Percentiles rank a stretch among this genome's conserved stretches.
These are phyloP conservation scores for Laticauda colubrina DNA, from an alignment of 2,113 vertebrate species.

Conservation along the genomic window DNA sequence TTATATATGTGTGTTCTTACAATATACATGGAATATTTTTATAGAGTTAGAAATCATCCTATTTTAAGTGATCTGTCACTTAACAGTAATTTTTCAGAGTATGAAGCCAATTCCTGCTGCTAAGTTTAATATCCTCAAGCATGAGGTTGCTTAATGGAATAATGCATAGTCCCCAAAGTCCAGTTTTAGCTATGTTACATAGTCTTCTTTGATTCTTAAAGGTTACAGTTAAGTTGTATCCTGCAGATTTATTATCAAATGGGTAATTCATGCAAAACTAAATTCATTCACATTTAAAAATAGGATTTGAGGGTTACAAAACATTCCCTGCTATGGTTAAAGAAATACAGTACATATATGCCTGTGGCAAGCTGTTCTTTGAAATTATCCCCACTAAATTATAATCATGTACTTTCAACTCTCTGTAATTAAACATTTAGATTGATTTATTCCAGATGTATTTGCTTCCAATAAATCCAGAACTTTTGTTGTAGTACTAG, in stretches of 20 bases:
- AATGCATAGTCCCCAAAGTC: slow-evolving; percentile 21
- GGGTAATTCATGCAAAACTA: slow-evolving; percentile 49
- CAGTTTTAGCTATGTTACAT: slow-evolving; percentile 27
- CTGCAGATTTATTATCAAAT: slow-evolving; percentile 55
- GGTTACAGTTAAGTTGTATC: slow-evolving; percentile 24
- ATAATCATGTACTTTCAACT: slow-evolving; percentile 70
- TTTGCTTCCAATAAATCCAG: slow-evolving; percentile 57
- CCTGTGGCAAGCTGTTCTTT: slow-evolving; percentile 60
- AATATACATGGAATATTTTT: slow-evolving; percentile 6
- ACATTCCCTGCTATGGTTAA: slow-evolving; percentile 48
- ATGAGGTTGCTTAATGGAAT: slow-evolving; percentile 20
- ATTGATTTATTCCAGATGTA: slow-evolving; percentile 84
- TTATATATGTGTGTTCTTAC: too few species aligned
- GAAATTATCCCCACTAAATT: slow-evolving; percentile 80
- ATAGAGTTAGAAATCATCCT: slow-evolving; percentile 4
- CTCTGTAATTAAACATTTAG: slow-evolving; percentile 80
- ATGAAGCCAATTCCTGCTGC: background rate
- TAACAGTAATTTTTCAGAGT: slow-evolving; percentile 8
- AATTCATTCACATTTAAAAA: slow-evolving; percentile 61
- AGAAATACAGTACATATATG: slow-evolving; percentile 47
- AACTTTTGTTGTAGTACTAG: slow-evolving; percentile 65
- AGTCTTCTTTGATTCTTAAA: slow-evolving; percentile 24
- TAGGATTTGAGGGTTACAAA: slow-evolving; percentile 51
- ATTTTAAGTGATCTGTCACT: slow-evolving; percentile 33
- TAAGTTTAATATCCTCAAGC: slow-evolving; percentile 22